phyloP scores from a whole-genome alignment of 2,113 vertebrate species.

The Trachemys scripta region DNA sequence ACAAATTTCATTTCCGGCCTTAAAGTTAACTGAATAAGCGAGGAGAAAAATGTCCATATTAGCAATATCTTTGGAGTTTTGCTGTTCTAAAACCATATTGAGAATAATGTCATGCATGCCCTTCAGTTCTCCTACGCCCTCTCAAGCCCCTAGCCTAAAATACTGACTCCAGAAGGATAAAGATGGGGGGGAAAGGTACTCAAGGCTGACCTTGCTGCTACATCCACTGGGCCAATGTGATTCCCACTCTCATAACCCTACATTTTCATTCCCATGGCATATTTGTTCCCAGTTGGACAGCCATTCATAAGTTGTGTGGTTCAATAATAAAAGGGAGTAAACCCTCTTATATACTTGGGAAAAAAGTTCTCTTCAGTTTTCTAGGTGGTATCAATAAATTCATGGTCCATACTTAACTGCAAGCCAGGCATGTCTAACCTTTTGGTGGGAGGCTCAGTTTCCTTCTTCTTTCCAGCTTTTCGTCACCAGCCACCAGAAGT shows the following conservation, averaged over 20 bases:
- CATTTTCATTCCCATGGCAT: neutral
- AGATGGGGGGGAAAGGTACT: accelerated
- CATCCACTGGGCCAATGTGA: neutral
- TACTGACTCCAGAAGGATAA: neutral
- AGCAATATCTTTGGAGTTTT: neutral
- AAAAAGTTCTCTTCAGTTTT: neutral
- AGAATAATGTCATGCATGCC: neutral
- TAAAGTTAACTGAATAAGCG: neutral
- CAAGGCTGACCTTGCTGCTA: neutral
- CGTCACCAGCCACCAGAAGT: neutral
- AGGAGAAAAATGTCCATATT: neutral
- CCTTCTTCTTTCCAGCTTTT: neutral
- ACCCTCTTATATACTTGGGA: neutral
- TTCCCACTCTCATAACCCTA: neutral
- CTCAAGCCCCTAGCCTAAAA: neutral
- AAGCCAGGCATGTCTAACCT: neutral
- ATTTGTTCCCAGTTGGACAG: neutral
- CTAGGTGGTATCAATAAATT: neutral
- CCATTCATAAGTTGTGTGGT: neutral
- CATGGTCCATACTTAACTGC: neutral
- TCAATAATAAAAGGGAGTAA: neutral
- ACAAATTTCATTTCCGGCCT: neutral
- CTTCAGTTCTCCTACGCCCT: accelerated
- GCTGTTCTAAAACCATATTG: neutral
- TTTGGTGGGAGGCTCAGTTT: neutral